Conservation (phyloP, 2,888 invertebrate species). For the Xestia sexstrigata region DNA sequence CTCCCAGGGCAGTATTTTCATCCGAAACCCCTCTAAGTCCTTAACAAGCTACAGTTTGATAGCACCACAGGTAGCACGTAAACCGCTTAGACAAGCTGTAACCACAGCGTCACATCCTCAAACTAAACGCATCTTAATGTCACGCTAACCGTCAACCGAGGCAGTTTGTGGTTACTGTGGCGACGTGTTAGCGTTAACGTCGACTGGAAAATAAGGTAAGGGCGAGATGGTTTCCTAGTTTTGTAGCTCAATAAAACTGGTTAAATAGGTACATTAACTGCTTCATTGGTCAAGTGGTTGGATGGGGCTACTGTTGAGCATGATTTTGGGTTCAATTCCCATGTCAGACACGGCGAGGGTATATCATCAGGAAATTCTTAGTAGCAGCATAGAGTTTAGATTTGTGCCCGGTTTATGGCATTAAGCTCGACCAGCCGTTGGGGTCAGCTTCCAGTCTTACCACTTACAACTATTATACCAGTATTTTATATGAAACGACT, state of each 20-base stretch:
- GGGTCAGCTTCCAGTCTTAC: no score
- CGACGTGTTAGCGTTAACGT: slow-evolving; percentile 15
- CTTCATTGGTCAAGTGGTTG: no score
- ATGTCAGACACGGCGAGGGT: no score
- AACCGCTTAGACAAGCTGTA: slow-evolving; percentile 11
- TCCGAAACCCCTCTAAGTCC: background rate
- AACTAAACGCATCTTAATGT: slow-evolving; percentile 51
- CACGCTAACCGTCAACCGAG: slow-evolving; percentile 18
- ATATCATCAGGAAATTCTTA: background rate
- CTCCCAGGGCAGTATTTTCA: background rate
- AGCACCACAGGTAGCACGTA: background rate
- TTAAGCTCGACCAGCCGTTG: background rate
- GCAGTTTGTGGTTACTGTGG: slow-evolving; percentile 31
- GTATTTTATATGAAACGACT: no score
- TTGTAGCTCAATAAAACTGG: background rate
- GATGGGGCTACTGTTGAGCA: no score
- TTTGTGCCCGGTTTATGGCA: background rate
- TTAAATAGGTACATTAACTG: background rate
- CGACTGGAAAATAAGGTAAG: background rate
- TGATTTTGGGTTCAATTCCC: background rate
- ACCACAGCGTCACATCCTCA: slow-evolving; percentile 15
- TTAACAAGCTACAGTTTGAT: background rate
- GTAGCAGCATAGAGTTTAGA: background rate
- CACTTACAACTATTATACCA: no score
- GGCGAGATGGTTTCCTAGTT: background rate